Percentiles rank a stretch among this genome's conserved stretches.
These are phyloP conservation scores for Amphipyra tragopoginis DNA, from an alignment of 2,888 invertebrate species.

Conservation along the genomic window DNA sequence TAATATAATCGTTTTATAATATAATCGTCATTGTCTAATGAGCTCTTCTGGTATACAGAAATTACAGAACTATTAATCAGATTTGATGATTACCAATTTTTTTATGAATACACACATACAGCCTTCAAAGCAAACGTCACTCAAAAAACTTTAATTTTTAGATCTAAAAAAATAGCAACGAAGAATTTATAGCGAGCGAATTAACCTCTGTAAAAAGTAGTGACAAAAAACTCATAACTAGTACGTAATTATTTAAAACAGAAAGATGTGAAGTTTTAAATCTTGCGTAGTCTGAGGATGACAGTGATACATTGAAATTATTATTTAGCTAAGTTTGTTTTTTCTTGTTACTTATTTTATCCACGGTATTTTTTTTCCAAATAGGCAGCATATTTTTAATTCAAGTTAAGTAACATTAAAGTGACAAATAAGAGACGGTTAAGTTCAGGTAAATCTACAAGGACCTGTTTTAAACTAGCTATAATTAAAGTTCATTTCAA, in stretches of 20 bases:
- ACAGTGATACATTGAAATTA: not conserved
- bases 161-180: not conserved
- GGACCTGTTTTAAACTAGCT: too few relatives aligned
- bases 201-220: conserved; percentile 5
- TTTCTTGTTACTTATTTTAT: not conserved
- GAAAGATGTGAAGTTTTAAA: not conserved
- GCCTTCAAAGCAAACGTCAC: not conserved
- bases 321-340: not conserved
- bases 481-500: too few relatives aligned
- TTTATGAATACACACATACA: conserved; percentile 10
- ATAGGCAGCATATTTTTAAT: not conserved
- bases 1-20: conserved; percentile 28
- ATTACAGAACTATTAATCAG: not conserved
- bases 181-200: not conserved
- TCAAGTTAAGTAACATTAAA: too few relatives aligned
- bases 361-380: not conserved
- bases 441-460: too few relatives aligned
- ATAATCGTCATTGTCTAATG: not conserved
- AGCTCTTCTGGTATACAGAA: not conserved
- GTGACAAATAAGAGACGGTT: too few relatives aligned
- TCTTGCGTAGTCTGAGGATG: conserved; percentile 1
- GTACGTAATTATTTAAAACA: not conserved
- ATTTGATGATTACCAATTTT: not conserved
- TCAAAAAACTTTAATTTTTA: conserved; percentile 10
- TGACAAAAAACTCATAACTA: conserved; percentile 6